Conservation (phyloP, 2,113 vertebrate genomes). For the Rousettus leschenaultii region DNA sequence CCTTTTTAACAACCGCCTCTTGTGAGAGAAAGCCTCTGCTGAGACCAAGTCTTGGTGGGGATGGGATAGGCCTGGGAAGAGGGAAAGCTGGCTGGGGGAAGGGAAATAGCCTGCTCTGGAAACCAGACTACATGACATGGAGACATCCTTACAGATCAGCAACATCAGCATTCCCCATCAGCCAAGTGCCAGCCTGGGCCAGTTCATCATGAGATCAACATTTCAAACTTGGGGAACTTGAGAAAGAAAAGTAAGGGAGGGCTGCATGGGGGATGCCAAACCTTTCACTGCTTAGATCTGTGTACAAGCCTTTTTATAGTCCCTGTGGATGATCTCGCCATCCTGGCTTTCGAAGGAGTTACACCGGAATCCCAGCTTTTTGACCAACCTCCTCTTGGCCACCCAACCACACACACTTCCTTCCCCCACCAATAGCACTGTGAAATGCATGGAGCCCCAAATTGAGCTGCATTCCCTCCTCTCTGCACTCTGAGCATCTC, state of each 20-base stretch:
- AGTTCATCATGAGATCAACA: background rate
- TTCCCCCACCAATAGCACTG: background rate
- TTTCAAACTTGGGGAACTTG: background rate
- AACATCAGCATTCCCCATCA: background rate
- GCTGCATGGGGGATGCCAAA: background rate
- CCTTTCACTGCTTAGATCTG: background rate
- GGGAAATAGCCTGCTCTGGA: background rate
- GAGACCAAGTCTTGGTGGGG: background rate
- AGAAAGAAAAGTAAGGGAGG: too few relatives aligned
- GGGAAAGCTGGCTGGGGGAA: background rate
- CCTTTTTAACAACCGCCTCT: background rate
- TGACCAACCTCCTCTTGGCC: background rate
- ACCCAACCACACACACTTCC: background rate
- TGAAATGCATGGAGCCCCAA: background rate
- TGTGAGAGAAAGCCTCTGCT: background rate
- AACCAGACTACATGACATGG: fast-evolving
- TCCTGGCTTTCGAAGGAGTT: background rate
- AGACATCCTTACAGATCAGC: background rate
- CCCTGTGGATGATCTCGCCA: background rate
- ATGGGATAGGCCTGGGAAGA: background rate
- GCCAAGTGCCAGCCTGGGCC: background rate
- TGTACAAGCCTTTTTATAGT: background rate
- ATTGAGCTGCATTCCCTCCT: background rate
- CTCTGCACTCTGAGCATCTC: fast-evolving
- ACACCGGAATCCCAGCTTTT: background rate